Evolutionary conservation across 30 jellyfish, hydroid and myxozoan genomes (phyloP).

Genomic region (Chironex yamaguchii): DNA sequence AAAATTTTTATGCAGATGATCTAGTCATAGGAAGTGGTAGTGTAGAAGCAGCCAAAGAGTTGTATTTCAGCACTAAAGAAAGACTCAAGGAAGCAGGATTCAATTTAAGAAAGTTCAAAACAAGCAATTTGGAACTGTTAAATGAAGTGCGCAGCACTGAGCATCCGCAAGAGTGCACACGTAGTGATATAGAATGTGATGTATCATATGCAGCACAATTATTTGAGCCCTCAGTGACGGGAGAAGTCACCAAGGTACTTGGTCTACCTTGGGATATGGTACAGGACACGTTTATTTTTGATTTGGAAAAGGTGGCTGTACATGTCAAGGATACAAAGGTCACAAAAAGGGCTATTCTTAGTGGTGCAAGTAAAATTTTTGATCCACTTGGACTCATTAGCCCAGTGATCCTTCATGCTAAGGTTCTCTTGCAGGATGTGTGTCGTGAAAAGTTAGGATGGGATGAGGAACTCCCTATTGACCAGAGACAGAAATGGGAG

Average conservation of each 20-base stretch:
- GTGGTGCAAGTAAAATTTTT: background rate
- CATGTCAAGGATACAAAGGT: constrained; percentile 1
- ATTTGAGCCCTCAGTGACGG: background rate
- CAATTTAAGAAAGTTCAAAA: constrained; percentile 37
- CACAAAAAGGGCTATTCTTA: background rate
- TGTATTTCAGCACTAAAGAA: constrained; percentile 40
- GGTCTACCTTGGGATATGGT: constrained; percentile 42
- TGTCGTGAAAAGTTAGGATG: background rate
- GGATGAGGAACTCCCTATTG: constrained; percentile 6
- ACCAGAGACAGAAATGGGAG: background rate
- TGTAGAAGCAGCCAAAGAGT: background rate
- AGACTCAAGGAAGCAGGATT: constrained; percentile 59
- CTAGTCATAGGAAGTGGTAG: constrained; percentile 14
- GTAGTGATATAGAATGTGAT: background rate
- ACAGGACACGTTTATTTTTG: constrained; percentile 13
- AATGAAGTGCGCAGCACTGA: constrained; percentile 18
- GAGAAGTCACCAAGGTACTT: constrained; percentile 7
- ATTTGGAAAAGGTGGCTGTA: constrained; percentile 2
- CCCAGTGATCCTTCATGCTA: background rate
- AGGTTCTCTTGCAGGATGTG: background rate
- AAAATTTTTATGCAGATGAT: constrained; percentile 47
- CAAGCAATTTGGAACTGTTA: constrained; percentile 30
- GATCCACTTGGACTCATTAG: constrained; percentile 1
- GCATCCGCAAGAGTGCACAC: background rate
- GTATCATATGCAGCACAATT: constrained; percentile 23